phyloP scores from a whole-genome alignment of 2,888 invertebrate species.

The Halictus quadricinctus region DNA sequence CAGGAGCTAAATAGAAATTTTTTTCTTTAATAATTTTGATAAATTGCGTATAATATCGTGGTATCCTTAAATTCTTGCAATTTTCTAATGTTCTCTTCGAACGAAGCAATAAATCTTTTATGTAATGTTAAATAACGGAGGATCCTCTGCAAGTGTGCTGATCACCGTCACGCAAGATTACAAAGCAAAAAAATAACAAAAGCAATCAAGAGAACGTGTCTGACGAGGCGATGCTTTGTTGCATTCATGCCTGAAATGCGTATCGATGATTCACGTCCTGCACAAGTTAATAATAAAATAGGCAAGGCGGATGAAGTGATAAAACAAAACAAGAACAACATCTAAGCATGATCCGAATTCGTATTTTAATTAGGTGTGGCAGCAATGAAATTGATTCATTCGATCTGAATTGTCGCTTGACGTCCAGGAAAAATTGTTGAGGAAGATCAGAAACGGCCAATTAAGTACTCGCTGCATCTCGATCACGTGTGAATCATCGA shows the following conservation, averaged over 20 bases:
- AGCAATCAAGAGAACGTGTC: conserved; percentile 17
- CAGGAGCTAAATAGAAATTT: no score
- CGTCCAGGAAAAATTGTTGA: not conserved
- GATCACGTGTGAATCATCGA: not conserved
- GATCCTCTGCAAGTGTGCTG: not conserved
- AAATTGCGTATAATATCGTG: no score
- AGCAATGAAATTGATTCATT: not conserved
- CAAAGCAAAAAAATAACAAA: conserved; percentile 17
- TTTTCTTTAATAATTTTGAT: no score
- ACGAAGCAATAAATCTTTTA: not conserved
- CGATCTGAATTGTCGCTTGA: not conserved
- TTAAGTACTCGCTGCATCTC: not conserved
- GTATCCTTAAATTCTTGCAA: no score
- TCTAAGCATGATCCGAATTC: not conserved
- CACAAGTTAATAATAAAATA: conserved; percentile 59
- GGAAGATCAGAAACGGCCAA: not conserved
- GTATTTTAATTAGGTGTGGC: not conserved
- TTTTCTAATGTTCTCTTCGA: no score
- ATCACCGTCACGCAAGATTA: not conserved
- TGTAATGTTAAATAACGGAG: not conserved
- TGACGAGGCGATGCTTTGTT: conserved; percentile 25
- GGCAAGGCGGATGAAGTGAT: conserved; percentile 15
- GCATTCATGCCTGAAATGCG: conserved; percentile 43
- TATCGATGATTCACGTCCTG: conserved; percentile 52
- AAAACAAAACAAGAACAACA: not conserved